Base-by-base conservation (phyloP, 2,888 invertebrate genomes). In the Meghimatium bilineatum region DNA sequence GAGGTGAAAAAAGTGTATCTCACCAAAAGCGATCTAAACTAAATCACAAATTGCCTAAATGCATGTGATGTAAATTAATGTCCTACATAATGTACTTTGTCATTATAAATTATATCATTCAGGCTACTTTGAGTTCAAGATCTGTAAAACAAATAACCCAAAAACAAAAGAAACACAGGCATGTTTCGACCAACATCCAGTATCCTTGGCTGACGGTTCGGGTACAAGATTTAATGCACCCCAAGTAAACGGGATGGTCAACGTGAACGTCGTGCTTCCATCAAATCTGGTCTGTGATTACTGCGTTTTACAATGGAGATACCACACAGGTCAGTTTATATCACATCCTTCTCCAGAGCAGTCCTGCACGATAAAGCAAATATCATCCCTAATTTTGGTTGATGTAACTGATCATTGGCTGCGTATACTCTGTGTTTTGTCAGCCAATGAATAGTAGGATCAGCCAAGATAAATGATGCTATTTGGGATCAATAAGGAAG, bases 281-380 rank as follows among this genome's bases (percentile, higher is more conserved):
- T 52, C 79, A 34, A 63, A 38, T 1, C 79, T 84, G 10, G 74
- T 32, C 77, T 84, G 84, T 38, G 67, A 77, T 10, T 77, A 71
- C 20, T 84, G 84, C 75, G 84, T 84, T 32, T 8, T 84, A 36
- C 84, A 84, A 66, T 84, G 84, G 84, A 52, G 75, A 10, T 84
- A 84, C 29, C 84, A 84, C 20, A 49, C 84, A 66, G 84, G 84
- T 84, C 32, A 32, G 77, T 78, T 76, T 26, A 14, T 23, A 56
- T 17, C n/a, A n/a, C n/a, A n/a, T n/a, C n/a, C n/a, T n/a, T 12
- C 17, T 49, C 8, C 10, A 17, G 8, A 49, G 8, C 49, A 49
- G 17, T 49, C 17, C 8, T 12, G 49, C 49, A 49, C 17, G 49
- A 17, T 8, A 12, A 49, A 49, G 10, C 10, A 17, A 8, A 12